These are phyloP conservation scores for Tipula helvola DNA, from an alignment of 2,888 invertebrate species.

Conservation along the genomic window DNA sequence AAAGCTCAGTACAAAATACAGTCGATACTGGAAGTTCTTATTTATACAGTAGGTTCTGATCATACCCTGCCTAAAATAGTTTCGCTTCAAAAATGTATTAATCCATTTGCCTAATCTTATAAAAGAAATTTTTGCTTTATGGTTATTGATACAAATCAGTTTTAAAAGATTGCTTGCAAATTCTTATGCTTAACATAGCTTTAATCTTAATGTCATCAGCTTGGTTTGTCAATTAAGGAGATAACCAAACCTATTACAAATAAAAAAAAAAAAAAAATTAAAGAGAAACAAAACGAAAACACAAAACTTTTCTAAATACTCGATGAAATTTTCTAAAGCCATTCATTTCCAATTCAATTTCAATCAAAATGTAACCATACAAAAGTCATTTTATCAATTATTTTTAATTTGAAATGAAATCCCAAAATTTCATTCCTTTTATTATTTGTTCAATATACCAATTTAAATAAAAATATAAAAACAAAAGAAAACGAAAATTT, in stretches of 20 bases:
- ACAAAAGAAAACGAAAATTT: not conserved
- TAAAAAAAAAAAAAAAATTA: not conserved
- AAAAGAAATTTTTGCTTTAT: too few relatives aligned
- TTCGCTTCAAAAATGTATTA: too few relatives aligned
- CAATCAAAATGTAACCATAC: not conserved
- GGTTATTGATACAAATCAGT: too few relatives aligned
- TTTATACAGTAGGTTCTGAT: too few relatives aligned
- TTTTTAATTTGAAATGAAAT: not conserved
- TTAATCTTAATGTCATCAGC: too few relatives aligned
- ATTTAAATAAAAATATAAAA: not conserved
- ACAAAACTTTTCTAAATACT: not conserved
- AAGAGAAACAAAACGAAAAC: not conserved
- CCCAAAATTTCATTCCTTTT: not conserved
- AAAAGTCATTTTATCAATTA: not conserved
- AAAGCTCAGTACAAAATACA: too few relatives aligned
- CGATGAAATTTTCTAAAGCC: not conserved
- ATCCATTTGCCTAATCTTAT: too few relatives aligned
- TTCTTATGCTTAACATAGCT: too few relatives aligned
- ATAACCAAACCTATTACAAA: not conserved
- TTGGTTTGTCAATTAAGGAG: too few relatives aligned
- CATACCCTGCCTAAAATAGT: too few relatives aligned
- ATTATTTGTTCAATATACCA: not conserved
- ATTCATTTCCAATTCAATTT: not conserved
- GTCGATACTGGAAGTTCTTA: too few relatives aligned
- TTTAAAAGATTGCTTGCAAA: too few relatives aligned